A percentile compares a stretch with the other conserved stretches of the same genome.
Conservation (phyloP, 2,888 invertebrate species). For the Cremastinae sp. region DNA sequence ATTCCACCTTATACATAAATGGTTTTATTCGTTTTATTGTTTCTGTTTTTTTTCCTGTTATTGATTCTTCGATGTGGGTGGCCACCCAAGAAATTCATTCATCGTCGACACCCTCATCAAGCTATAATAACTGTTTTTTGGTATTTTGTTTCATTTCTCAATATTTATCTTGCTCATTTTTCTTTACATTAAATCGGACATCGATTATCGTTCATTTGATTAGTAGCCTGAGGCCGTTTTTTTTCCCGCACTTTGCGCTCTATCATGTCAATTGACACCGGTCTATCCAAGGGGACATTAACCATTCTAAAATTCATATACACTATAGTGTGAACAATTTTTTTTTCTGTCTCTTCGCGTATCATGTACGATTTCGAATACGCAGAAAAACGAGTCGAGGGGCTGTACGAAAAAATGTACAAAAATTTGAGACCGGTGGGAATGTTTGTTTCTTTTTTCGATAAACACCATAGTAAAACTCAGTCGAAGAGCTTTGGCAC, state of each 20-base stretch:
- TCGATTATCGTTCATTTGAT: slow-evolving; percentile 74
- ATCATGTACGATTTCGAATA: slow-evolving; percentile 53
- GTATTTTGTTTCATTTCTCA: slow-evolving; percentile 18
- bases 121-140: slow-evolving; percentile 31
- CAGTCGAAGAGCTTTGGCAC: slow-evolving; percentile 25
- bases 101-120: slow-evolving; percentile 34
- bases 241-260: slow-evolving; percentile 31
- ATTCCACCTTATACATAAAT: slow-evolving; percentile 69
- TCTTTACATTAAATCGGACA: slow-evolving; percentile 57
- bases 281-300: slow-evolving; percentile 45
- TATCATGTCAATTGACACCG: slow-evolving; percentile 37
- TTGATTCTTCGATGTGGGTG: slow-evolving; percentile 28
- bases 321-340: slow-evolving; percentile 24
- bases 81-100: slow-evolving; percentile 47
- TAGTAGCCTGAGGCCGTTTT: slow-evolving; percentile 61
- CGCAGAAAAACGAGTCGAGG: slow-evolving; percentile 60
- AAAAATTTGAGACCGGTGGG: slow-evolving; percentile 66
- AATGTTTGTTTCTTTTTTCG: slow-evolving; percentile 26
- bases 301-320: slow-evolving; percentile 34
- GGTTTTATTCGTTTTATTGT: slow-evolving; percentile 36
- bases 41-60: no score
- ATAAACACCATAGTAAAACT: slow-evolving; percentile 44
- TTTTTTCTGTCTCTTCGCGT: no score
- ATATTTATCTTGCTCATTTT: slow-evolving; percentile 46
- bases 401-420: slow-evolving; percentile 71